Base-by-base conservation (phyloP, 1,140 invertebrate species). In the Yoshiicerus persimilis region DNA sequence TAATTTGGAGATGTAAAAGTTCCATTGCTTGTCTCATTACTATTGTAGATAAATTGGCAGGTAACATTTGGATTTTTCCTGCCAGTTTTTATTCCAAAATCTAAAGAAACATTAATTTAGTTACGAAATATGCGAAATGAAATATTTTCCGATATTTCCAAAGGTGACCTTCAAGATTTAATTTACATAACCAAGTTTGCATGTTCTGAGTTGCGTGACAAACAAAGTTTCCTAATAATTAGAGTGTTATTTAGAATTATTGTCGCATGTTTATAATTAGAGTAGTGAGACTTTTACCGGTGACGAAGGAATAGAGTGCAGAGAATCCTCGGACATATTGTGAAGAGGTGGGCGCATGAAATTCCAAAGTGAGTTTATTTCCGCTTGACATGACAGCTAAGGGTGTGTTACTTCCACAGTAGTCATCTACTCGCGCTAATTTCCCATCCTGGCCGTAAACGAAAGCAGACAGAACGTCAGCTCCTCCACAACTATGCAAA, bases 311-410 rank as follows among this genome's bases (percentile, higher is more conserved):
- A 92, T 97, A 98, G n/a, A 95, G 95, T 47, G 97, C 96, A 92
- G 96, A 95, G 92, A 98, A 98, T 87, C 97, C 97, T 92, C 95
- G 94, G 38, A 95, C 94, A 91, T 95, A 94, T 91, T 95, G 93
- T 23, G 96, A 95, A 47, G 95, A 95, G 86, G 94, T 93, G 27
- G 95, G 93, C 34, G 96, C 96, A 32, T 95, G 93, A 92, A 98
- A 98, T 93, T 97, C 96, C 25, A 98, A 92, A 89, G 96, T 95
- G 90, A 98, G 93, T 89, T 95, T 94, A 34, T 70, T 89, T 38
- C 96, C 96, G 91, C 95, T 97, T 36, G 97, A 98, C 97, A 98
- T 98, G 84, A 98, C 93, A 62, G 96, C 96, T 88, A 95, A 95
- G 0, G 96, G 96, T 36, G 89, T 39, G 95, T 92, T 89, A 94